Conservation (phyloP, 2,797 vertebrate genomes). For the Aulostomus chinensis region DNA sequence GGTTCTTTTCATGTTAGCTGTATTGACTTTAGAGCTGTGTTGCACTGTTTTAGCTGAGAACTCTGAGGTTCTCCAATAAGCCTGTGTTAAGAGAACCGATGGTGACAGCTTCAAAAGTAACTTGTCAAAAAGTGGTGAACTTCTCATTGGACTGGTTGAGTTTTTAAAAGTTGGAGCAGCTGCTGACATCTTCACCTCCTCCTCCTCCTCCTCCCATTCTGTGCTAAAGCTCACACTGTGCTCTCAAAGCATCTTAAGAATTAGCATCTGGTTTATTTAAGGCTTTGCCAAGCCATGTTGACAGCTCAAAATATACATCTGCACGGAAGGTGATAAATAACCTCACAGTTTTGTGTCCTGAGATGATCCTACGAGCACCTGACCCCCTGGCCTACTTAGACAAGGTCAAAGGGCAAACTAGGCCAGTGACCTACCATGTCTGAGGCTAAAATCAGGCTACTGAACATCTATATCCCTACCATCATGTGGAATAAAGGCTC, state of each 20-base stretch:
- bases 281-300: background rate
- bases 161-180: background rate
- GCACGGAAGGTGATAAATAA: slow-evolving; percentile 13
- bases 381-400: slow-evolving; percentile 25
- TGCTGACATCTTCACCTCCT: background rate
- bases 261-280: slow-evolving; percentile 3
- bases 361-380: slow-evolving; percentile 1
- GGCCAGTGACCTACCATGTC: background rate
- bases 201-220: background rate
- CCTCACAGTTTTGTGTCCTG: slow-evolving; percentile 1
- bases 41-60: too few species aligned
- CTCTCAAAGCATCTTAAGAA: slow-evolving; percentile 6
- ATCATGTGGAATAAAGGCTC: too few species aligned
- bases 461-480: background rate
- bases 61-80: too few species aligned
- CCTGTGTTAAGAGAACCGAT: too few species aligned
- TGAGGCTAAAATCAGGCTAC: background rate
- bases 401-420: background rate
- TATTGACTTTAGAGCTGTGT: too few species aligned
- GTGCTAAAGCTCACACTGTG: background rate
- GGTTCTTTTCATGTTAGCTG: too few species aligned
- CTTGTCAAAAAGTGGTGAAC: too few species aligned
- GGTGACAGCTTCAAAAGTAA: too few species aligned
- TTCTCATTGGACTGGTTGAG: too few species aligned
- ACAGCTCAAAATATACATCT: slow-evolving; percentile 9